phyloP scores from a whole-genome alignment of 2,113 vertebrate genomes.

The Mesocricetus auratus region DNA sequence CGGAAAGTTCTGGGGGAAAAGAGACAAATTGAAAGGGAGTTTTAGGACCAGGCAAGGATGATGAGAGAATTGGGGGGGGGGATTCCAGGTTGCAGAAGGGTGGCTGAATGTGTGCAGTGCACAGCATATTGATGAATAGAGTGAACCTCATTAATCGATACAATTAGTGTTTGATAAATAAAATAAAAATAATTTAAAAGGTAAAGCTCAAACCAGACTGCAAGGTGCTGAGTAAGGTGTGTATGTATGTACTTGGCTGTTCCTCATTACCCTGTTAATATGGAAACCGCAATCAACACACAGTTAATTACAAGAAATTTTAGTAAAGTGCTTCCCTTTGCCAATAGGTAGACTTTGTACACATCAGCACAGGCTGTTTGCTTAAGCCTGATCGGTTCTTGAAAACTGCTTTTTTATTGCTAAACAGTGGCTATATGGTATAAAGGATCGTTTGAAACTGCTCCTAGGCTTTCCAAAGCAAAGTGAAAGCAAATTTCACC shows the following conservation, averaged over 20 bases:
- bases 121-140: not conserved
- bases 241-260: not conserved
- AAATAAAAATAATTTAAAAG: not conserved
- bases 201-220: not conserved
- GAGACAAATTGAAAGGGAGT: not conserved
- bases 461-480: constrained; percentile 65
- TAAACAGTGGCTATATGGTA: constrained; percentile 37
- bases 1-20: not conserved
- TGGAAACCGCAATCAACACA: constrained; percentile 25
- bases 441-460: constrained; percentile 52
- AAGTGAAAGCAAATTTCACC: constrained; percentile 58
- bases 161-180: not conserved
- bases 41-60: not conserved
- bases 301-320: constrained; percentile 44
- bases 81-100: not conserved
- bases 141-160: not conserved
- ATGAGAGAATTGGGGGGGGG: not conserved
- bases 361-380: constrained; percentile 40
- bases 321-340: constrained; percentile 56
- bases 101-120: not conserved
- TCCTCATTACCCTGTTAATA: not conserved
- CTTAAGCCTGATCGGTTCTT: constrained; percentile 46
- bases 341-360: constrained; percentile 29
- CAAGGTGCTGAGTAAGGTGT: not conserved
- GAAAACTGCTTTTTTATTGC: constrained; percentile 43